Base-by-base conservation (phyloP, 2,888 invertebrate species). In the Pseudococcus jackbeardsleyi region DNA sequence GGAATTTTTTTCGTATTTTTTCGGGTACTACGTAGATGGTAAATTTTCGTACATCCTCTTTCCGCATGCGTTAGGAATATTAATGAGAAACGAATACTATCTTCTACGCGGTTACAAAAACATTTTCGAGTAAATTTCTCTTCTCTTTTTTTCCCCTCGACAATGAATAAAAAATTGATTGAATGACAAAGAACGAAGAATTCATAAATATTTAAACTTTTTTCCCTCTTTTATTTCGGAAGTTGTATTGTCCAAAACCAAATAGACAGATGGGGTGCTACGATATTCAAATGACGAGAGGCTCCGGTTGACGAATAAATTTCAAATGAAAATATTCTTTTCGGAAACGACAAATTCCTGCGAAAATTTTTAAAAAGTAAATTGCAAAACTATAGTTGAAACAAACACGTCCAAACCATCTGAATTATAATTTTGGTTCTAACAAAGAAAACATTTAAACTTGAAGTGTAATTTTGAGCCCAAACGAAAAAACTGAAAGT, bases 141-240 rank as follows among this genome's bases (percentile, higher is more conserved):
- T 5, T 15, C 12, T 50, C 48, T 19, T 22, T 64, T 64, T 64
- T 22, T 64, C 7, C 4, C 22, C 19, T 22, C 11, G 0, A 59
- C 59, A 59, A 22, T 22, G 64, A 64, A 22, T 22, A 64, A 64
- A 22, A 64, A 59, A 59, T 59, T 64, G 64, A 64, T 64, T 64
- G 22, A 64, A 64, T 19, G 22, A 64, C 22, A 22, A 9, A 22
- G 19, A 12, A 15, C 64, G 22, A 64, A 64, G 12, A 64, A 64
- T 64, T 64, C 64, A 64, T 64, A 64, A 64, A 64, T 64, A 64
- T 64, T 64, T 64, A 64, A 64, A 64, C 64, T 22, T 64, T 64
- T 64, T 50, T 54, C n/a, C 8, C n/a, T 5, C n/a, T 42, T 42
- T 42, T 50, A 50, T 50, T 50, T 50, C 48, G 48, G 48, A 50